Evolutionary conservation across 1,140 invertebrate species (phyloP), one percentile per base, ranked within the genome.

Genomic region (Leguminivora glycinivorella): DNA sequence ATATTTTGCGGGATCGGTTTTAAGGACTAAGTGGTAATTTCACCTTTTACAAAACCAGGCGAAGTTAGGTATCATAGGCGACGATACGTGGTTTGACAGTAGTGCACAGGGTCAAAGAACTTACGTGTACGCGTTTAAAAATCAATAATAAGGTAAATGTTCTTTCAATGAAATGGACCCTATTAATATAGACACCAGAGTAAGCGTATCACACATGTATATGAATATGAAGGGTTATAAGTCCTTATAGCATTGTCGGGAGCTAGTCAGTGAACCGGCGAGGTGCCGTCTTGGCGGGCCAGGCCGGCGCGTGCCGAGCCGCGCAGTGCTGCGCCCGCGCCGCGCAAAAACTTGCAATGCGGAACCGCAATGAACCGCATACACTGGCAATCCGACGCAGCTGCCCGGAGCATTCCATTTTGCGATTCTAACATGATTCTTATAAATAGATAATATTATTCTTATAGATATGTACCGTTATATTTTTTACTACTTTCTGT

Each of bases 271-370:
- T 63, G 58, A 63, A 63, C 58, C 58, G 58, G 58, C 6, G 26
- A 63, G 58, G 58, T 63, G 58, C 58, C 58, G 58, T 26, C 6
- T 12, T 22, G 58, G 58, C 58, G 58, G 25, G 58, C 25, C 58
- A n/a, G 56, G 25, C 25, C 58, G 24, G 58, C 58, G 67, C 69
- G 60, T 70, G 68, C 52, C 60, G 34, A 52, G 25, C 58, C 58
- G 69, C 60, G 70, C 69, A 52, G 70, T 73, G 73, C 68, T n/a
- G n/a, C n/a, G n/a, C n/a, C 75, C n/a, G n/a, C n/a, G n/a, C 68
- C 66, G 69, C 71, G 73, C 81, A 83, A 83, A 84, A 82, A 85
- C 75, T 76, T 25, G 70, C 77, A 77, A 84, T 76, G 80, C 83
- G 83, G 78, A 85, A 83, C 76, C 76, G 72, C 67, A 68, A 68